Evolutionary conservation across 2,113 vertebrate genomes (phyloP).

Genomic region (Semnornis frantzii): DNA sequence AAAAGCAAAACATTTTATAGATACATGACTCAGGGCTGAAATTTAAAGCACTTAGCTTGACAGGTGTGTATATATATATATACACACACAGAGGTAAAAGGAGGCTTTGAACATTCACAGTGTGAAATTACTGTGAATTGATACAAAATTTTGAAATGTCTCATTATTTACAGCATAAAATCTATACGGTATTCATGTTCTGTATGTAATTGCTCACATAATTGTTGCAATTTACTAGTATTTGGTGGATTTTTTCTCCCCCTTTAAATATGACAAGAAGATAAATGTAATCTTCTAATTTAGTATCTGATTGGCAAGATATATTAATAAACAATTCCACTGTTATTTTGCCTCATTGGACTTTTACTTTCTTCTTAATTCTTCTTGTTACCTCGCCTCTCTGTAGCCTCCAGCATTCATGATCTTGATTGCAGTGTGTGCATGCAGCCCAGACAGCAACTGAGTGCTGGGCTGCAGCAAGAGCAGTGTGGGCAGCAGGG

Average conservation of each 20-base stretch:
- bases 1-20: constrained; percentile 32
- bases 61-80: background rate
- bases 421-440: background rate
- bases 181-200: background rate
- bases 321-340: background rate
- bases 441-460: too few species aligned
- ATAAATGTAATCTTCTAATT: background rate
- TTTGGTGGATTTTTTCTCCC: background rate
- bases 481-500: too few species aligned
- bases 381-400: background rate
- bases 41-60: constrained; percentile 13
- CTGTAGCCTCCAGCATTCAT: background rate
- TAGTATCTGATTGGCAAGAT: background rate
- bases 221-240: background rate
- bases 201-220: background rate
- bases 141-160: background rate
- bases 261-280: background rate
- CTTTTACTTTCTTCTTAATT: background rate
- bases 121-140: background rate
- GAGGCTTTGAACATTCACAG: background rate
- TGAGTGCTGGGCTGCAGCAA: too few species aligned
- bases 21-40: constrained; percentile 17
- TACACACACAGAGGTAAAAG: background rate
- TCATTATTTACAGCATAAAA: background rate
- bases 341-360: background rate